phyloP scores from a whole-genome alignment of 2,888 invertebrate genomes.

The Trilocha varians region DNA sequence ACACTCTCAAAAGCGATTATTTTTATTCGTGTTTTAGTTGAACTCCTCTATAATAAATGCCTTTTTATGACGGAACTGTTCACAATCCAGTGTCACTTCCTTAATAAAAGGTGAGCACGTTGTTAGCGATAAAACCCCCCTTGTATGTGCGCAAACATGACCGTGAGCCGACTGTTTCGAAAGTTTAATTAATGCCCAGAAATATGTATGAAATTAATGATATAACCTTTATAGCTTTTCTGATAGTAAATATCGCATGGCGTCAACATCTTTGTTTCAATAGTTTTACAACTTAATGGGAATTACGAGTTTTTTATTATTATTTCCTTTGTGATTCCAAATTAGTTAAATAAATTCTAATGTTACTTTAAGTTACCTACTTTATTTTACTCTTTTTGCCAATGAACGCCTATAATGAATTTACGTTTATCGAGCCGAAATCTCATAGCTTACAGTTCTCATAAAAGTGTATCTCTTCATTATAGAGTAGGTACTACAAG shows the following conservation, averaged over 20 bases:
- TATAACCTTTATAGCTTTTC: not conserved
- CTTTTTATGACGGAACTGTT: conserved; percentile 4
- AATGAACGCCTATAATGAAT: too few relatives aligned
- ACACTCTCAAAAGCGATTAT: not conserved
- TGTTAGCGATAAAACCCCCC: conserved; percentile 8
- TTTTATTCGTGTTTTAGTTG: not conserved
- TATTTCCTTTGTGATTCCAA: too few relatives aligned
- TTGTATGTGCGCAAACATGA: not conserved
- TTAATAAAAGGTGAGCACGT: conserved; percentile 26
- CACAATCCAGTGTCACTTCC: conserved; percentile 16
- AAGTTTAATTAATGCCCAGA: not conserved
- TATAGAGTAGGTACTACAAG: too few relatives aligned
- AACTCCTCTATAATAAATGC: not conserved
- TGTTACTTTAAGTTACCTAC: too few relatives aligned
- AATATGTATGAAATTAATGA: not conserved
- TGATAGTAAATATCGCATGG: not conserved
- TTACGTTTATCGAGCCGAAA: too few relatives aligned
- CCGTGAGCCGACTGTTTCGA: not conserved
- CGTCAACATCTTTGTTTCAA: too few relatives aligned
- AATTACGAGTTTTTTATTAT: too few relatives aligned
- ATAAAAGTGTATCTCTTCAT: too few relatives aligned
- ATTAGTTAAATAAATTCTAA: too few relatives aligned
- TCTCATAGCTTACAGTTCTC: too few relatives aligned
- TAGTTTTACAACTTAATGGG: too few relatives aligned
- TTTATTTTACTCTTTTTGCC: too few relatives aligned